phyloP scores from a whole-genome alignment of 1,140 invertebrate genomes.

The Riptortus pedestris region DNA sequence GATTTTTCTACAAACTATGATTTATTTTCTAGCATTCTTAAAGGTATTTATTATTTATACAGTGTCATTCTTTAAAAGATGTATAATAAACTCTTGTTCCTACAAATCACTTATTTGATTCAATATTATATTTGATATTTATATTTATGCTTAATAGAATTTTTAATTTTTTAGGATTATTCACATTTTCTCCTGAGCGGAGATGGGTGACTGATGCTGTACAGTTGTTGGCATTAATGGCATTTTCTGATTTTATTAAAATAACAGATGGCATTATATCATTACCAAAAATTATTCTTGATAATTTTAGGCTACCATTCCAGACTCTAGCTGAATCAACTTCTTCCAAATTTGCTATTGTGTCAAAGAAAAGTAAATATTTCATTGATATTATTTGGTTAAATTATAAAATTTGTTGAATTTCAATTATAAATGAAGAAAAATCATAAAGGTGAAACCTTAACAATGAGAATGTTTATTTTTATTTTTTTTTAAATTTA shows the following conservation, averaged over 20 bases:
- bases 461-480: too few species aligned
- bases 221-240: slow-evolving; percentile 40
- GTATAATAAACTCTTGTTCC: too few species aligned
- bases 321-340: neutral
- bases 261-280: slow-evolving; percentile 36
- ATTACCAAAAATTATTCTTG: slow-evolving; percentile 40
- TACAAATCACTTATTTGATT: too few species aligned
- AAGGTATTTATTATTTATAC: slow-evolving; percentile 18
- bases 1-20: slow-evolving; percentile 21
- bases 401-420: neutral
- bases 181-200: slow-evolving; percentile 45
- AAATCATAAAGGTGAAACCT: too few species aligned
- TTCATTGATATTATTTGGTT: neutral
- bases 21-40: slow-evolving; percentile 19
- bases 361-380: neutral
- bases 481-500: too few species aligned
- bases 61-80: neutral
- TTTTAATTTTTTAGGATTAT: slow-evolving; percentile 40
- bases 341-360: neutral
- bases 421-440: too few species aligned
- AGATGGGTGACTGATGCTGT: slow-evolving; percentile 39
- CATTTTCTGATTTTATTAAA: slow-evolving; percentile 41
- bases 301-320: slow-evolving; percentile 41
- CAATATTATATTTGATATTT: too few species aligned
- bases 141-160: too few species aligned